These are phyloP conservation scores for Pseudomyrmex flavicornis DNA, from an alignment of 1,140 invertebrate species.

Conservation along the genomic window DNA sequence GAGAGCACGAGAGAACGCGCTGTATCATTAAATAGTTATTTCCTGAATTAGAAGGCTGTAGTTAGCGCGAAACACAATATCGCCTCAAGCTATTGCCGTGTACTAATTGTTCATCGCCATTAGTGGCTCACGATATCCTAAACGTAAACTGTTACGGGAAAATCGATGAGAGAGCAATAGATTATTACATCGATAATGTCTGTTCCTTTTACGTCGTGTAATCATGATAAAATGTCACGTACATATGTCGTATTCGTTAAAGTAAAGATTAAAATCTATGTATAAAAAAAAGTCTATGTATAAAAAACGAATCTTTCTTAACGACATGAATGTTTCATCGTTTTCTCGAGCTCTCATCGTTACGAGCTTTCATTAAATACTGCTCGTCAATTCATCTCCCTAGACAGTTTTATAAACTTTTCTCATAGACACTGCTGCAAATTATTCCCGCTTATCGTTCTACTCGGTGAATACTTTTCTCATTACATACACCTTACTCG, in stretches of 20 bases:
- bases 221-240: background rate
- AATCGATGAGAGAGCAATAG: slow-evolving; percentile 21
- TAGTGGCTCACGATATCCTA: slow-evolving; percentile 11
- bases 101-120: slow-evolving; percentile 30
- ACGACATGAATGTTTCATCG: slow-evolving; percentile 2
- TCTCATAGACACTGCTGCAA: slow-evolving; percentile 1
- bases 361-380: background rate
- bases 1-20: background rate
- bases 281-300: background rate
- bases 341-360: too few relatives aligned
- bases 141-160: slow-evolving; percentile 13
- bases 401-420: slow-evolving; percentile 32
- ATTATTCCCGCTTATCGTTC: background rate
- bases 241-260: background rate
- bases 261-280: background rate
- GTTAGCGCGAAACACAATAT: slow-evolving; percentile 32
- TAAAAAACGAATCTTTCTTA: background rate
- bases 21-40: slow-evolving; percentile 49
- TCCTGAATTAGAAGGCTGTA: slow-evolving; percentile 37
- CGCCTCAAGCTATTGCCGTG: slow-evolving; percentile 9
- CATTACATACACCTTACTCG: background rate
- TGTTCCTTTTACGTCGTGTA: background rate
- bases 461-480: slow-evolving; percentile 24
- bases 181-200: slow-evolving; percentile 12
- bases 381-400: slow-evolving; percentile 14